A percentile compares a stretch with the other conserved stretches of the same genome.
phyloP scores from a whole-genome alignment of 2,113 vertebrate species.

The Dicaeum eximium region DNA sequence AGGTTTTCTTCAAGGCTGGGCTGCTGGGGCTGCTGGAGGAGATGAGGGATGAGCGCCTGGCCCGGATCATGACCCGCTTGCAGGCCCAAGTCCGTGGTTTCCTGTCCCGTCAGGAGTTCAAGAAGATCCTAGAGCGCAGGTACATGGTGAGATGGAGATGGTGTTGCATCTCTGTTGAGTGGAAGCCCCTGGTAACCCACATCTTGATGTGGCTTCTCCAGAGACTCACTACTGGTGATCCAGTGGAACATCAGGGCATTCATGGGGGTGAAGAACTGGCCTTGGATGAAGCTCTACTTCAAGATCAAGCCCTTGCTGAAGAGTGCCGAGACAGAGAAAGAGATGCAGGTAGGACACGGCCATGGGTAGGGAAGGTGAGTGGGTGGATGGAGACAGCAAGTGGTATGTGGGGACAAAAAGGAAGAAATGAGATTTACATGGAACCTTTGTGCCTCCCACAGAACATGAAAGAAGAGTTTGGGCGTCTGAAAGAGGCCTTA shows the following conservation, averaged over 20 bases:
- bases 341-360: constrained; percentile 67
- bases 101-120: constrained; percentile 86
- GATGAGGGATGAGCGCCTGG: constrained; percentile 86
- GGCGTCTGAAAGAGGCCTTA: constrained; percentile 80
- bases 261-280: constrained; percentile 94
- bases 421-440: background rate
- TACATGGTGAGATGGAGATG: background rate
- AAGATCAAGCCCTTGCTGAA: constrained; percentile 90
- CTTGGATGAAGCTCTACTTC: constrained; percentile 91
- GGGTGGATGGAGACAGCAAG: background rate
- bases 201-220: background rate
- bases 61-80: constrained; percentile 86
- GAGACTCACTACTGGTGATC: constrained; percentile 86
- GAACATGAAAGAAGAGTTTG: constrained; percentile 79
- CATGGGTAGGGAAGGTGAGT: background rate
- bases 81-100: constrained; percentile 85
- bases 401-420: background rate
- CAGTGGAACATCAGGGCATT: constrained; percentile 92
- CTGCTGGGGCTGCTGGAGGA: constrained; percentile 87
- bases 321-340: constrained; percentile 85
- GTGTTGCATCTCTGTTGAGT: background rate
- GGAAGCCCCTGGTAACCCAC: background rate
- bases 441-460: background rate
- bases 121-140: constrained; percentile 87
- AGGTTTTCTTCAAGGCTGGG: constrained; percentile 87